Conservation (phyloP, 2,113 vertebrate species). For the Notothenia rossii region DNA sequence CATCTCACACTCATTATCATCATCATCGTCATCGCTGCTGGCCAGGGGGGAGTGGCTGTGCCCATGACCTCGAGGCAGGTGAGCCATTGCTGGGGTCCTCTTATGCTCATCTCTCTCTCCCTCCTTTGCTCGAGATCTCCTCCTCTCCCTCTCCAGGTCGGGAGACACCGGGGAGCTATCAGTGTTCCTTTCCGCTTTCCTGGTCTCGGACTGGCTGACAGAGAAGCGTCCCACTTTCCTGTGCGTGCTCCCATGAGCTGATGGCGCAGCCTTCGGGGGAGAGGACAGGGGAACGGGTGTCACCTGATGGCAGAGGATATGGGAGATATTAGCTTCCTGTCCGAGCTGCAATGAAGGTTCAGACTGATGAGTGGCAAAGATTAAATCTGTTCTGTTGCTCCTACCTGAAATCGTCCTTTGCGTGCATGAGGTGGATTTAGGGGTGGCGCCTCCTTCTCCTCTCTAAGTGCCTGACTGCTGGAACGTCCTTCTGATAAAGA, state of each 20-base stretch:
- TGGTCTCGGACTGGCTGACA: constrained; percentile 77
- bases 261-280: constrained; percentile 45
- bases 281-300: constrained; percentile 83
- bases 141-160: constrained; percentile 76
- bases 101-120: constrained; percentile 78
- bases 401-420: constrained; percentile 83
- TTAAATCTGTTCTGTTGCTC: neutral
- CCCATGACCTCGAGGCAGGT: constrained; percentile 59
- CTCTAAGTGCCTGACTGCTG: constrained; percentile 63
- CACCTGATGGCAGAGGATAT: constrained; percentile 79
- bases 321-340: neutral
- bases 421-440: constrained; percentile 62
- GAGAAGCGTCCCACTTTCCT: constrained; percentile 86
- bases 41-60: constrained; percentile 88
- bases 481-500: constrained; percentile 75
- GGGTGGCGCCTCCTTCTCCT: constrained; percentile 60
- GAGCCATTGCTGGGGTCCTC: constrained; percentile 64
- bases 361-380: neutral
- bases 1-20: constrained; percentile 88
- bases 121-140: constrained; percentile 75
- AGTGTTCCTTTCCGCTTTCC: constrained; percentile 70
- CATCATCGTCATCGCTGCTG: constrained; percentile 91
- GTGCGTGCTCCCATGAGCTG: constrained; percentile 60
- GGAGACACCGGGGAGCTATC: constrained; percentile 80
- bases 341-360: neutral